phyloP scores from a whole-genome alignment of 2,797 vertebrate species.

The Pangasius krempfi region DNA sequence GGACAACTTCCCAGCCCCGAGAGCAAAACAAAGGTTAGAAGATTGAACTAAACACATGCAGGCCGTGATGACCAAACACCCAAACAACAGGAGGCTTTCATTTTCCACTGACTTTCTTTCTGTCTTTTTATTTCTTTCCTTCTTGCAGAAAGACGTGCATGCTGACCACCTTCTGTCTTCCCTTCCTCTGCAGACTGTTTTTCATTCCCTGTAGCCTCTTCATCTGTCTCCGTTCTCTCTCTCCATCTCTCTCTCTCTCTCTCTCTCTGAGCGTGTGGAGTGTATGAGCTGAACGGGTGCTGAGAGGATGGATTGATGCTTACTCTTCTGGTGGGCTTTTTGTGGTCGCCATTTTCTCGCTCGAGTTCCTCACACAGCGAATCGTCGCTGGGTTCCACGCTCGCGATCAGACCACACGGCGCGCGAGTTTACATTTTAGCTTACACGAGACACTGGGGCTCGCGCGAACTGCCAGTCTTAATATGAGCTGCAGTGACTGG shows the following conservation, averaged over 20 bases:
- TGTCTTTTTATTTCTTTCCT: not conserved
- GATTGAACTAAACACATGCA: not conserved
- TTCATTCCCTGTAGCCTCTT: not conserved
- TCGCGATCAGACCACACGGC: constrained; percentile 28
- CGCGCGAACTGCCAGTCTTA: constrained; percentile 34
- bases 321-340: constrained; percentile 41
- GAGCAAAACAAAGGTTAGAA: constrained; percentile 40
- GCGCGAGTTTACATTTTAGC: constrained; percentile 16
- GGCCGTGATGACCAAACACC: constrained; percentile 21
- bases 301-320: constrained; percentile 41
- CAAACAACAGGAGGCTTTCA: constrained; percentile 1
- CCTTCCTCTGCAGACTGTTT: not conserved
- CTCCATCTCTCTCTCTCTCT: not conserved
- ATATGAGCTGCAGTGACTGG: constrained; percentile 6
- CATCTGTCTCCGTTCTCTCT: not conserved
- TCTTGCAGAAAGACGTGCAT: not conserved
- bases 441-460: constrained; percentile 26
- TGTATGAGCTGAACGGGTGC: constrained; percentile 16
- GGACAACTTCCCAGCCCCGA: constrained; percentile 20
- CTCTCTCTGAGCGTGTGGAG: not conserved
- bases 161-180: not conserved
- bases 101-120: not conserved
- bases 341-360: constrained; percentile 41
- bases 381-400: not conserved
- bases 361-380: constrained; percentile 3